Evolutionary conservation across 2,113 vertebrate species (phyloP).

Genomic region (Corapipo altera): DNA sequence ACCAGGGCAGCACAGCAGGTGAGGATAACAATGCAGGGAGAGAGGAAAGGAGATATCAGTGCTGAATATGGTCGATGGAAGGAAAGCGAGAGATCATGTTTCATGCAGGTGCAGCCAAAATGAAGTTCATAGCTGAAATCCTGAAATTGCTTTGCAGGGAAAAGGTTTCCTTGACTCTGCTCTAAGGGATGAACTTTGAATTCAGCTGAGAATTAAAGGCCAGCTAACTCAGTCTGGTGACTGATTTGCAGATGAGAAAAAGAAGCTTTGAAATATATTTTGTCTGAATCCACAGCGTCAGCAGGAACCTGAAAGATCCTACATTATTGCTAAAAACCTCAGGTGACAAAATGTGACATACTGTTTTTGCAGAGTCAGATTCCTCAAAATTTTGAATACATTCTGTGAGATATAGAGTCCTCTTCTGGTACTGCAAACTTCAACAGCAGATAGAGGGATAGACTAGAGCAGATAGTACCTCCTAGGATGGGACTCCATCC

Average conservation of each 20-base stretch:
- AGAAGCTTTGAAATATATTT: background rate
- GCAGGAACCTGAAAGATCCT: background rate
- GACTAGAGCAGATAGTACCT: background rate
- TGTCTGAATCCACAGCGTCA: background rate
- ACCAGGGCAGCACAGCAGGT: background rate
- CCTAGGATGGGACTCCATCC: fast-evolving
- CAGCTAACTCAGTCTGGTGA: background rate
- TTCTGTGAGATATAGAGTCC: background rate
- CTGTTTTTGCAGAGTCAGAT: background rate
- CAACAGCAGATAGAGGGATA: background rate
- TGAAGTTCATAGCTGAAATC: background rate
- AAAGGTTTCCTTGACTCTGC: background rate
- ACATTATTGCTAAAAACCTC: background rate
- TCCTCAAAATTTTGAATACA: background rate
- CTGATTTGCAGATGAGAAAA: background rate
- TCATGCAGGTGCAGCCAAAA: background rate
- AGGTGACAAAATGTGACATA: background rate
- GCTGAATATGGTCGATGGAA: fast-evolving
- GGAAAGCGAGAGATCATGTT: background rate
- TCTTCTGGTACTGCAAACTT: background rate
- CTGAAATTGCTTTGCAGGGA: background rate
- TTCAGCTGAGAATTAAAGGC: background rate
- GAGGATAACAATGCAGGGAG: background rate
- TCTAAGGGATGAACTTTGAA: background rate
- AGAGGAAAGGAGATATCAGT: background rate